Base-by-base conservation (phyloP, 2,888 invertebrate genomes). In the Drosophila gaucha region DNA sequence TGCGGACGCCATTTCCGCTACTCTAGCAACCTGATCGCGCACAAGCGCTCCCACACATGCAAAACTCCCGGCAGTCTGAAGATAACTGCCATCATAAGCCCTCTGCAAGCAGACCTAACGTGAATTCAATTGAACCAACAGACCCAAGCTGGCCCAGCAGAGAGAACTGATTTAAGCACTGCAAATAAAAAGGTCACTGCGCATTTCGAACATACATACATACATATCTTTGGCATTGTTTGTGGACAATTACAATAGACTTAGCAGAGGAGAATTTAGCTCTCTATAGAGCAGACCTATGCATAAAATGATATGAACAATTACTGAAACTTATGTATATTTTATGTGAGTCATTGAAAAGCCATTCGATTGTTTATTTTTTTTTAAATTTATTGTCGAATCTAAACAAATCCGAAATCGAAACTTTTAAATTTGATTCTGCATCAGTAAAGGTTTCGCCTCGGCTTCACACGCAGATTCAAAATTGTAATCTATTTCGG, bases 1-100 rank as follows among this genome's bases (percentile, higher is more conserved):
- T 92, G 92, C 38, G 78, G 83, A 0, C 88, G 89, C 14, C 73
- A 78, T 2, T 92, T 92, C 46, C 90, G 91, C 0, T 91, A 90
- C 62, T 91, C 91, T 0, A 91, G 91, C 66, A 92, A 92, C 64
- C 66, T 92, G 36, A 89, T 91, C 20, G 90, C 90, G 3, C 92
- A 92, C 65, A 90, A 86, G 52, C 82, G 91, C 5, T 75, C 87
- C 20, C 92, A 92, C 63, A 77, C 74, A 2, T 89, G 56, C 14
- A 52, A 58, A n/a, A 28, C 18, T 4, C 33, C 49, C 33, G 26
- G 12, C 24, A 43, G 26, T 16, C 38, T 33, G 12, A 41, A 20
- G n/a, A 4, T 20, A 5, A 5, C 28, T 24, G 30, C 16, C 41
- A 9, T 1, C 28, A 46, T 16, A 12, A 18, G 3, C 6, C 26